Evolutionary conservation across 2,888 invertebrate species (phyloP), one percentile per base, ranked within the genome.

Genomic region (Nycteola revayana): DNA sequence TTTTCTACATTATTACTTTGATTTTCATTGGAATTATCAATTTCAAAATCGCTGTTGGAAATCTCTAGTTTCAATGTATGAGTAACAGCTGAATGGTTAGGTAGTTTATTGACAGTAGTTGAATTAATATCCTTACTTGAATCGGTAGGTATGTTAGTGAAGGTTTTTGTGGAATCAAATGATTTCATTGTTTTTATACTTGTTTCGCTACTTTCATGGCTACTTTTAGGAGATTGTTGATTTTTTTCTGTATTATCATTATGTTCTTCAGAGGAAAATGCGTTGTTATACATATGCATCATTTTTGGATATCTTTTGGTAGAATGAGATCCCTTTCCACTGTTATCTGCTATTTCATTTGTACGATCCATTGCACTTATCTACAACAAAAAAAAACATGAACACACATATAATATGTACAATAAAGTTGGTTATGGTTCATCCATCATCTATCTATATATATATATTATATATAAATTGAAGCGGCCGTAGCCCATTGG

Each of bases 201-300:
- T 10, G 23, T 36, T 7, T 29, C 2, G 5, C 14, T 14, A 14
- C 5, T 14, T n/a, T 14, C 14, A 14, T 14, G 14, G 5, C 14
- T 14, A 14, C 14, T 14, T 3, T 14, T 14, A 28, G 53, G 49
- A 11, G 62, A 55, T 50, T 60, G 53, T 11, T 63, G 51, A 8
- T 55, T 28, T 8, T 53, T 62, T 5, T 36, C 28, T 1, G 60
- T 34, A 18, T 71, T 62, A 34, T 70, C 66, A 20, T 56, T 55
- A n/a, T 58, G 60, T 39, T 69, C 66, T 23, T 66, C 60, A 3
- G 64, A 32, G 9, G 73, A 47, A 48, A 66, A 71, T 1, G 64
- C 65, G 1, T 75, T 68, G 0, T 69, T 50, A 37, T 56, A 72
- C 1, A 64, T 54, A 2, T 66, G 49, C 10, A 42, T 33, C 23